Base-by-base conservation (phyloP, 1,140 invertebrate genomes). In the Drosophila lowei region DNA sequence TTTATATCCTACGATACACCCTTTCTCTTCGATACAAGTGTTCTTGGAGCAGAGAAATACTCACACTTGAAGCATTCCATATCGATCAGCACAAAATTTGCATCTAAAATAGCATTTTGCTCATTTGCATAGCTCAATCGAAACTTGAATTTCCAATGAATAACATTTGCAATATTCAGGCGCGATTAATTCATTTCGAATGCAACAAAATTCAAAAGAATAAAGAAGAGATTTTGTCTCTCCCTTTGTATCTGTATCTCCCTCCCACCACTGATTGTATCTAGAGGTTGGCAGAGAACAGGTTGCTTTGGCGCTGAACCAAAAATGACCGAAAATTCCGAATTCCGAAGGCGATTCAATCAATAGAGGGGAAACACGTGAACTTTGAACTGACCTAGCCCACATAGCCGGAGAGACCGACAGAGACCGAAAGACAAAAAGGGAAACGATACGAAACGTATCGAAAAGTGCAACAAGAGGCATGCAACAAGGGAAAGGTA, bases 401-500 rank as follows among this genome's bases (percentile, higher is more conserved):
- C 65, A 77, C 74, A 70, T 25, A 25, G 23, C 23, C 23, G 4
- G 54, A n/a, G 18, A 52, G 54, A 73, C 53, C 43, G 56, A 55
- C 42, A 41, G 18, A 46, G 21, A 28, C 48, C 42, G 34, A 54
- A 44, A 23, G 5, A 44, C 7, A 43, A 73, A 75, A 66, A 56
- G 48, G 47, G 25, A 72, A 74, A 56, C 58, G 66, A 76, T 59
- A 34, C 23, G 23, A 25, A 25, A 5, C 43, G 63, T 56, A 67
- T 47, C 18, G 61, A 75, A 68, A 76, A 76, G 73, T 76, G 73
- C 73, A 76, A 76, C 73, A 68, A 77, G 74, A 64, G 53, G 66
- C 63, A 77, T 77, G 74, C 74, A 77, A 77, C 74, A 77, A 77
- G 74, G 72, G 74, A 77, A 77, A 77, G 72, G 74, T 77, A 77